phyloP scores from a whole-genome alignment of 2,113 vertebrate genomes.

The Silurus asotus region DNA sequence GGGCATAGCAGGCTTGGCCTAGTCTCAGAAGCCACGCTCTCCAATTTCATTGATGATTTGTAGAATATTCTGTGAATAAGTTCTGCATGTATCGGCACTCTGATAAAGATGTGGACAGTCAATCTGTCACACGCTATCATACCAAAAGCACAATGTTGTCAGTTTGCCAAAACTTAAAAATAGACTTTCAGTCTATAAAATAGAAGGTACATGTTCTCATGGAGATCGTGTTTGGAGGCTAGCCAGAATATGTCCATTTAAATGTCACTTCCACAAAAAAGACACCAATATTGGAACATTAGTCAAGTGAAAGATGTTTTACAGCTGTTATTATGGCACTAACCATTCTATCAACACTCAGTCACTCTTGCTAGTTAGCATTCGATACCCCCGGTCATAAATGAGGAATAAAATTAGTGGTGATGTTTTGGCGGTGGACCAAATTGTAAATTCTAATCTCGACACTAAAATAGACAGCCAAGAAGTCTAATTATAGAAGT shows the following conservation, averaged over 20 bases:
- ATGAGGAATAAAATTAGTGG: conserved; percentile 22
- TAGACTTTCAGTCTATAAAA: conserved; percentile 8
- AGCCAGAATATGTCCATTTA: not conserved
- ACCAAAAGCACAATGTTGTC: not conserved
- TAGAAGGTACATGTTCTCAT: not conserved
- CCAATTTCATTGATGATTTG: not conserved
- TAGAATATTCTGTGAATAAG: not conserved
- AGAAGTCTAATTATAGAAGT: conserved; percentile 40
- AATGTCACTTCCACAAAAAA: not conserved
- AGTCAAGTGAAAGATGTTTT: not conserved
- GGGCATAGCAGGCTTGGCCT: not conserved
- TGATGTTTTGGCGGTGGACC: conserved; percentile 19
- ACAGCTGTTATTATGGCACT: not conserved
- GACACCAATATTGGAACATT: not conserved
- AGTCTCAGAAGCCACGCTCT: not conserved
- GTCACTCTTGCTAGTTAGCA: not conserved
- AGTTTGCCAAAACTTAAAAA: not conserved
- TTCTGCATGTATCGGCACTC: not conserved
- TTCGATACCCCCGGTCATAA: not conserved
- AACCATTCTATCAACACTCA: not conserved
- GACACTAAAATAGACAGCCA: conserved; percentile 25
- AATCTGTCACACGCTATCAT: not conserved
- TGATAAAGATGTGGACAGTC: not conserved
- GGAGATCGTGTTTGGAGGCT: not conserved
- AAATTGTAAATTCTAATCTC: conserved; percentile 28